A percentile compares a stretch with the other conserved stretches of the same genome.
These are phyloP conservation scores for Agrochola lota DNA, from an alignment of 2,888 invertebrate species.

Conservation along the genomic window DNA sequence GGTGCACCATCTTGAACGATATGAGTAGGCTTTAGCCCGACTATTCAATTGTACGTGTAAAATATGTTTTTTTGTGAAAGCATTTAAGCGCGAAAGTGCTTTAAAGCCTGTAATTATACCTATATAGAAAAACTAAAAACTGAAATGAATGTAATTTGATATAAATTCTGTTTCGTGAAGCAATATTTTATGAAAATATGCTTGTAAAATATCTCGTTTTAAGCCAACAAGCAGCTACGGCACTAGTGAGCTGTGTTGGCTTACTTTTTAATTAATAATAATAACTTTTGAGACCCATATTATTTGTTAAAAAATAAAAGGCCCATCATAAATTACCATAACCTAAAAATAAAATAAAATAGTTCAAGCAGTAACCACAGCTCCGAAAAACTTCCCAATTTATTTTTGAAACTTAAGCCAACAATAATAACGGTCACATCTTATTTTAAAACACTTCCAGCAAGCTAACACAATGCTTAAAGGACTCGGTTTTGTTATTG, in stretches of 20 bases:
- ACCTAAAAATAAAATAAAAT: not conserved
- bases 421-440: slow-evolving; percentile 33
- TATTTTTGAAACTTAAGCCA: slow-evolving; percentile 15
- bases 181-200: too few relatives aligned
- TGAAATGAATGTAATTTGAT: not conserved
- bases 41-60: not conserved
- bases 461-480: slow-evolving; percentile 50
- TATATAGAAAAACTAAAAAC: not conserved
- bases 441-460: slow-evolving; percentile 63
- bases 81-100: not conserved
- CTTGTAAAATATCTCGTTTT: too few relatives aligned
- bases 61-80: not conserved
- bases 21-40: not conserved
- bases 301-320: not conserved
- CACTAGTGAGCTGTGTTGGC: too few relatives aligned
- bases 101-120: not conserved
- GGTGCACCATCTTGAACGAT: not conserved
- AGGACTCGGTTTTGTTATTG: slow-evolving; percentile 80
- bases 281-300: not conserved
- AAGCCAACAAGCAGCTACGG: too few relatives aligned
- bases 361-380: not conserved
- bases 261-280: not conserved
- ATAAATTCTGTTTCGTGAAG: not conserved
- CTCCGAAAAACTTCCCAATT: not conserved
- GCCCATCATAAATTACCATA: not conserved